These are phyloP conservation scores for Stenolophus ochropezus DNA, from an alignment of 2,888 invertebrate species.

Conservation along the genomic window DNA sequence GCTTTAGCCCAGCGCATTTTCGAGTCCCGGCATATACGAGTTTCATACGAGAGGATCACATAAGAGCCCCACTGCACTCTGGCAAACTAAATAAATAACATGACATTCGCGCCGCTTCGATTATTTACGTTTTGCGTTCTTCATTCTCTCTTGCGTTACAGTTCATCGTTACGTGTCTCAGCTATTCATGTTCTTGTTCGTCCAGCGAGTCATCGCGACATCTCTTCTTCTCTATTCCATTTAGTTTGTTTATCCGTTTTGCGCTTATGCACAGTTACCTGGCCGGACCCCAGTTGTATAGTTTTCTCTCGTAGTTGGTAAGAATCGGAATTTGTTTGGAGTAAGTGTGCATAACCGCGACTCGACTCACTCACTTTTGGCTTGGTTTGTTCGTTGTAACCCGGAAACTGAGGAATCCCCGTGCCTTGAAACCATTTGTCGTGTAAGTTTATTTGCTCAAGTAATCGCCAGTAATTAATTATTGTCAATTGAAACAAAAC, in stretches of 20 bases:
- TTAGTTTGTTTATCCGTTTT: conserved; percentile 22
- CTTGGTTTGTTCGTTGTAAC: conserved; percentile 43
- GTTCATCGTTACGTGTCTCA: conserved; percentile 34
- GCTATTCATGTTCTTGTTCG: conserved; percentile 42
- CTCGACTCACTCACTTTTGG: background rate
- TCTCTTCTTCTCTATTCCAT: conserved; percentile 20
- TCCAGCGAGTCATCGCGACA: conserved; percentile 22
- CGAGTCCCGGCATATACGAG: conserved; percentile 57
- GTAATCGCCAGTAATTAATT: conserved; percentile 61
- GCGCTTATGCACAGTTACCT: conserved; percentile 17
- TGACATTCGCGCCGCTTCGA: conserved; percentile 40
- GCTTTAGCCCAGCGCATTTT: conserved; percentile 60
- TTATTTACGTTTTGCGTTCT: conserved; percentile 16
- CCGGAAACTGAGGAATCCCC: conserved; percentile 58
- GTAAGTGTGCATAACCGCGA: conserved; percentile 21
- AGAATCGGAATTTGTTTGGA: background rate
- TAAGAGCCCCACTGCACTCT: conserved; percentile 60
- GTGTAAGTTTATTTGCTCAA: conserved; percentile 60
- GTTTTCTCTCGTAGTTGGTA: conserved; percentile 1
- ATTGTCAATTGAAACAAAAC: conserved; percentile 60
- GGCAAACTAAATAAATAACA: conserved; percentile 50
- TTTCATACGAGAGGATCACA: conserved; percentile 60
- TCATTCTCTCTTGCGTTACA: background rate
- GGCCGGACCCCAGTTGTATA: background rate
- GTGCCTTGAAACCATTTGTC: conserved; percentile 61